Percentiles rank a stretch among this genome's conserved stretches.
These are phyloP conservation scores for Cairina moschata DNA, from an alignment of 2,113 vertebrate genomes.

Conservation along the genomic window DNA sequence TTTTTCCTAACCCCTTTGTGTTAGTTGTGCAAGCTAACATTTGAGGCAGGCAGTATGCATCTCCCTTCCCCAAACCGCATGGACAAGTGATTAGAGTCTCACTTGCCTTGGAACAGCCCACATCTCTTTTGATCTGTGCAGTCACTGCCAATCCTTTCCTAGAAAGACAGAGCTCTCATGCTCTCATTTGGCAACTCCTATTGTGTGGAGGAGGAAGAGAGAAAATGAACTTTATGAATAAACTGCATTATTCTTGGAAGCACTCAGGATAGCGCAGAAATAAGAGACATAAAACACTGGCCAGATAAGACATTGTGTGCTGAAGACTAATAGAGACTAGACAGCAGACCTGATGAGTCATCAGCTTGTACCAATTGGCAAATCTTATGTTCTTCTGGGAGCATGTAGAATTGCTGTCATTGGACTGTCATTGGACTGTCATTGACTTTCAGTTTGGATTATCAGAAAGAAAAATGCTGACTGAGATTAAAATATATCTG, in stretches of 20 bases:
- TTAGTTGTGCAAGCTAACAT: neutral
- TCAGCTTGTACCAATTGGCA: neutral
- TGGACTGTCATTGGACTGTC: conserved; percentile 8
- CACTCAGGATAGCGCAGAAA: neutral
- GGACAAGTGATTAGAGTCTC: neutral
- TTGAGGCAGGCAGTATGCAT: neutral
- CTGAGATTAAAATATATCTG: neutral
- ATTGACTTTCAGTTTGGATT: conserved; percentile 20
- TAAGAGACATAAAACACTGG: neutral
- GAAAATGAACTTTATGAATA: neutral
- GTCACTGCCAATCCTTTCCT: neutral
- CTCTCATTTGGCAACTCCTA: neutral
- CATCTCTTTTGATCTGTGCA: neutral
- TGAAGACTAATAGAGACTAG: neutral
- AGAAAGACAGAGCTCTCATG: neutral
- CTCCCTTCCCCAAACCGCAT: neutral
- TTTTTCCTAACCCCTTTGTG: neutral
- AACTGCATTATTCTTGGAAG: neutral
- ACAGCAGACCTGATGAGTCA: neutral
- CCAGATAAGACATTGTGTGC: neutral
- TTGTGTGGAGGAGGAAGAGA: neutral
- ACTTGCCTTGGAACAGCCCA: neutral
- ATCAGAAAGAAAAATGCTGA: conserved; percentile 19
- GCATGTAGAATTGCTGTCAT: neutral
- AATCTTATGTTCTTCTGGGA: neutral